These are phyloP conservation scores for Papio anubis DNA, from an alignment of 2,113 vertebrate species.

Conservation along the genomic window DNA sequence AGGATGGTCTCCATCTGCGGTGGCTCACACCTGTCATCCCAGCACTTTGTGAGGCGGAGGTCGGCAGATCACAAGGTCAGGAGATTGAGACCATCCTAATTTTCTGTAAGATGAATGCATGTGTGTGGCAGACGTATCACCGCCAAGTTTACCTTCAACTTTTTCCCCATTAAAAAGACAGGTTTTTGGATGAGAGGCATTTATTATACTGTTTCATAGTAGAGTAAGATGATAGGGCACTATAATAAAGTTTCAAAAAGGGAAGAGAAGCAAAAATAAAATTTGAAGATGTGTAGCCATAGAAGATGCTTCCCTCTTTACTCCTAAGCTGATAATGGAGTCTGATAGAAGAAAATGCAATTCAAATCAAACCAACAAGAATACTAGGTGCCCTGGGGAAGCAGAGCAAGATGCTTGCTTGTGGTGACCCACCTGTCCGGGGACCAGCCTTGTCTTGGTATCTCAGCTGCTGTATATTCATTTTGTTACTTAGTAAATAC, in stretches of 20 bases:
- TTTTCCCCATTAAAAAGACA: neutral
- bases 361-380: neutral
- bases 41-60: too few species aligned
- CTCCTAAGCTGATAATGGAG: neutral
- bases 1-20: too few species aligned
- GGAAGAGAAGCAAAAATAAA: neutral
- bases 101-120: neutral
- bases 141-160: neutral
- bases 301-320: neutral
- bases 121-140: neutral
- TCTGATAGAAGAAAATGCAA: neutral
- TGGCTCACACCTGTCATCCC: too few species aligned
- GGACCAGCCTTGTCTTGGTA: rapidly evolving
- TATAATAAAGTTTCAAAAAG: neutral
- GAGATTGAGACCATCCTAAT: neutral
- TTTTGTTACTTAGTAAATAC: neutral
- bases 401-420: neutral
- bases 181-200: neutral
- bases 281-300: neutral
- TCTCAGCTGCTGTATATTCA: neutral
- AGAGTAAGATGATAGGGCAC: neutral
- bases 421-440: neutral
- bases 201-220: neutral
- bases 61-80: too few species aligned
- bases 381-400: rapidly evolving